Base-by-base conservation (phyloP, 2,113 vertebrate species). In the Vidua macroura region DNA sequence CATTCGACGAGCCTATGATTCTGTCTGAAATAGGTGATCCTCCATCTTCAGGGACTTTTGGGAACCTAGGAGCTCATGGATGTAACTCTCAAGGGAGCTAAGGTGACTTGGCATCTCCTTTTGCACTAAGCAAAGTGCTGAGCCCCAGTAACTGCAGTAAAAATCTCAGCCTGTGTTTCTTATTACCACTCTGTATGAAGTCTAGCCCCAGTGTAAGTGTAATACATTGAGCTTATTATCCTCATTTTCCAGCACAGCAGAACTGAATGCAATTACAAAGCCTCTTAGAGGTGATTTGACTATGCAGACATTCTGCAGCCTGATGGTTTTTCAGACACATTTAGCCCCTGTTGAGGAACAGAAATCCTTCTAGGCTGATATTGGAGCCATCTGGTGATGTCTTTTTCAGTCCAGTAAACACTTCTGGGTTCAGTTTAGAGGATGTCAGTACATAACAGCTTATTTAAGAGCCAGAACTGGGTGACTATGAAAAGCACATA, bases 351-450 rank as follows among this genome's bases (percentile, higher is more conserved):
- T 56, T 78, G 92, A 81, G 86, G 88, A 96, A 83, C 72, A 95
- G 90, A 95, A 94, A 94, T 94, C 88, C 92, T 94, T 91, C 92
- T 78, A 92, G 87, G 85, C 85, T 83, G 92, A 72, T 97, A 94
- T 52, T 86, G 88, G 72, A 96, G 83, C 88, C 95, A 96, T 93
- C 93, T 96, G 93, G 92, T 72, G 83, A 91, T 92, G 88, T 85
- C 90, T 95, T 96, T 93, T 96, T 91, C 92, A 90, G 90, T 74
- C 72, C 76, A 86, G 79, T 77, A 95, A 94, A 84, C 68, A 83
- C 76, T 96, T 90, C 88, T 95, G 92, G 44, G 79, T 88, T 95
- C 83, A 49, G 59, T 96, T 93, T 95, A 72, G 64, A 92, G 85
- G 79, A 78, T 86, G 87, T 88, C 93, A 53, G 48, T 44, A 75